Base-by-base conservation (phyloP, 2,888 invertebrate species). In the Endomychus coccineus region DNA sequence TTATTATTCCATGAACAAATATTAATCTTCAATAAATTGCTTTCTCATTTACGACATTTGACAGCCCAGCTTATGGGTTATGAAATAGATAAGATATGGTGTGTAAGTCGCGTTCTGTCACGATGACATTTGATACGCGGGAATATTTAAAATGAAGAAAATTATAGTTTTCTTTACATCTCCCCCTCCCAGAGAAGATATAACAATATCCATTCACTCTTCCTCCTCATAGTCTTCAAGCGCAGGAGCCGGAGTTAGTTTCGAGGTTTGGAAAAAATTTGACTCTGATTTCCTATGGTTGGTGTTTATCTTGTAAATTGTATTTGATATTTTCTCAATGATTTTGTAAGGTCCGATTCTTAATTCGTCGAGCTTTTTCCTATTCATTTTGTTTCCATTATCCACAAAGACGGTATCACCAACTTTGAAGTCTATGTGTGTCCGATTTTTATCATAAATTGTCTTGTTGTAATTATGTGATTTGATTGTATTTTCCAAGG, bases 361-460 rank as follows among this genome's bases (percentile, higher is more conserved):
- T 30, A 41, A 5, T 39, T 45, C 37, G 11, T 45, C 42, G 24
- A 34, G 16, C 34, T 46, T 48, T 25, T 39, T 43, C 34, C 45
- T 41, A 28, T 46, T 45, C 14, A 48, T 15, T 31, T 41, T 46
- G 22, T 46, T 44, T 9, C 41, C 40, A 24, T 46, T 44, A 36
- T 50, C 47, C 12, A 50, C 36, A 34, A 31, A 50, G 11, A 49
- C 51, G 7, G 37, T 23, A 25, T 51, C 45, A 15, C 48, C 49
- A 27, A 35, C 36, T 19, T 49, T 44, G 19, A 50, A 45, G 15
- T 43, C 34, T 23, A 35, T 24, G 13, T 45, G 13, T 32, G 35
- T 44, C 34, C 42, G 23, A 34, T 40, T 41, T 39, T 43, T 29
- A 22, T 47, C 42, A 34, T 30, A 48, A 13, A 32, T 10, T 37